Percentiles rank a stretch among this genome's conserved stretches.
phyloP scores from a whole-genome alignment of 2,797 vertebrate species.

The Yasuhikotakia modesta region DNA sequence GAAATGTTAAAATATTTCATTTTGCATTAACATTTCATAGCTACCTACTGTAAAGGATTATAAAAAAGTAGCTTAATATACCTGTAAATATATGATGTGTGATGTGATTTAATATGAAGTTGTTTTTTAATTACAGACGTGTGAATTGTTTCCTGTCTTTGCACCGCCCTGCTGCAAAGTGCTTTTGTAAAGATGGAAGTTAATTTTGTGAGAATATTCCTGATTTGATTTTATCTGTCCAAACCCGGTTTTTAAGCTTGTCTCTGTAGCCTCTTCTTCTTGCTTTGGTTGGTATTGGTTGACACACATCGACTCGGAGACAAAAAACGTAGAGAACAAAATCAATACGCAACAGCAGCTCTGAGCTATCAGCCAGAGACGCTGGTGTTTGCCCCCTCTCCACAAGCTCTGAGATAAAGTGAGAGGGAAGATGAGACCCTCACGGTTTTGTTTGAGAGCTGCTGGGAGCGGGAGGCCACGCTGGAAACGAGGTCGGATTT shows the following conservation, averaged over 20 bases:
- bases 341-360: constrained; percentile 35
- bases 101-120: background rate
- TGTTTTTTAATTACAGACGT: background rate
- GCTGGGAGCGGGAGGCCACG: constrained; percentile 36
- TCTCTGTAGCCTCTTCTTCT: background rate
- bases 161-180: background rate
- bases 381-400: constrained; percentile 10
- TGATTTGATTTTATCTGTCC: background rate
- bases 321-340: background rate
- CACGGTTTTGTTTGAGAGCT: constrained; percentile 50
- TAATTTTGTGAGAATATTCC: background rate
- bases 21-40: background rate
- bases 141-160: background rate
- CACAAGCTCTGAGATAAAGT: constrained; percentile 9
- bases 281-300: constrained; percentile 33
- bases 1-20: too few relatives aligned
- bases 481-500: constrained; percentile 67
- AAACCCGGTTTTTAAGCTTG: constrained; percentile 5
- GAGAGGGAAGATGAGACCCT: constrained; percentile 45
- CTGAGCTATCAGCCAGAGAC: constrained; percentile 36
- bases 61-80: background rate
- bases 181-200: background rate
- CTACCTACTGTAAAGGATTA: background rate
- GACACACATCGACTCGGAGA: constrained; percentile 10
- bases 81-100: background rate